A percentile compares a stretch with the other conserved stretches of the same genome.
These are phyloP conservation scores for Neodiprion fabricii DNA, from an alignment of 1,140 invertebrate genomes.

Conservation along the genomic window DNA sequence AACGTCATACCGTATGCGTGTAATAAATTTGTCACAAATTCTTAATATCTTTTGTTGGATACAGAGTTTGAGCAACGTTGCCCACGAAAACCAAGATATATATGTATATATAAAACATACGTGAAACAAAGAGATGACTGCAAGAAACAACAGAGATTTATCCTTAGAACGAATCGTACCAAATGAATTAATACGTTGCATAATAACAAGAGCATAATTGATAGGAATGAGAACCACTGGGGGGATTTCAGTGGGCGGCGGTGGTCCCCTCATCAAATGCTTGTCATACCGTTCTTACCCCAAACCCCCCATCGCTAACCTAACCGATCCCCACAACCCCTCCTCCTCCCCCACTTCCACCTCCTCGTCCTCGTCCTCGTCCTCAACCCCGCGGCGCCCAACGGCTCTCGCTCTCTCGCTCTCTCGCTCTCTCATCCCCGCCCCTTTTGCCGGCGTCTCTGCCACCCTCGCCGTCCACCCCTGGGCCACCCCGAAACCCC, in stretches of 20 bases:
- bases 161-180: neutral
- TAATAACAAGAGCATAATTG: neutral
- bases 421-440: slow-evolving; percentile 32
- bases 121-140: neutral
- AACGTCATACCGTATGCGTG: too few species aligned
- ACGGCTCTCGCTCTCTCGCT: slow-evolving; percentile 26
- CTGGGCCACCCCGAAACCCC: slow-evolving; percentile 17
- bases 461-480: slow-evolving; percentile 32
- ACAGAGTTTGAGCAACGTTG: too few species aligned
- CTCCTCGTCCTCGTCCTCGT: neutral
- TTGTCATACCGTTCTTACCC: slow-evolving; percentile 59
- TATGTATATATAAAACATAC: neutral
- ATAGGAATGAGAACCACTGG: slow-evolving; percentile 45
- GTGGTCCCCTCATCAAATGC: slow-evolving; percentile 57
- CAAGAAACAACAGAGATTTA: neutral
- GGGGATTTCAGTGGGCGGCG: slow-evolving; percentile 55
- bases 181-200: too few species aligned
- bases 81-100: too few species aligned
- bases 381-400: neutral
- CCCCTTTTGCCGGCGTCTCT: slow-evolving; percentile 35
- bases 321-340: slow-evolving; percentile 34
- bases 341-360: neutral
- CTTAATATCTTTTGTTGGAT: too few species aligned
- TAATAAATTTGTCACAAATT: too few species aligned
- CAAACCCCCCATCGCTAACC: slow-evolving; percentile 41